A percentile compares a stretch with the other conserved stretches of the same genome.
Conservation (phyloP, 2,797 vertebrate species). For the Myripristis jacobus region DNA sequence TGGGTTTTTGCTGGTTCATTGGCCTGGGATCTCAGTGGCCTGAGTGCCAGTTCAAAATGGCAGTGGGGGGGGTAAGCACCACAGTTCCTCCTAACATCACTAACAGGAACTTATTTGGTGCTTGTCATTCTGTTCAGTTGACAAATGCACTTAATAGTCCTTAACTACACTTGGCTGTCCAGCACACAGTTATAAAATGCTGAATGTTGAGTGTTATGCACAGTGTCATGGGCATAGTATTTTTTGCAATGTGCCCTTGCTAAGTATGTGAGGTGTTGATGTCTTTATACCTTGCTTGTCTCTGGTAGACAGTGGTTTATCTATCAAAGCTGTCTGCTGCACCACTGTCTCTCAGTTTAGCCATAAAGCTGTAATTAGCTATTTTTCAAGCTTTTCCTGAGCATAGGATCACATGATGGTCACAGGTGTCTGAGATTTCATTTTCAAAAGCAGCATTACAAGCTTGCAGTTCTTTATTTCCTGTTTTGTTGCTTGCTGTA, state of each 20-base stretch:
- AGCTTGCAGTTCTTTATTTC: too few relatives aligned
- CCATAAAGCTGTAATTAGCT: too few relatives aligned
- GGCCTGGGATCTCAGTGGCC: constrained; percentile 42
- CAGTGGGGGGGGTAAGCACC: background rate
- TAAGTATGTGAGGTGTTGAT: constrained; percentile 54
- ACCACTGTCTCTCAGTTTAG: too few relatives aligned
- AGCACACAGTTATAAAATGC: constrained; percentile 28
- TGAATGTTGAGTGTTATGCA: constrained; percentile 29
- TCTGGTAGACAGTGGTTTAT: too few relatives aligned
- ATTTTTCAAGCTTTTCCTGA: too few relatives aligned
- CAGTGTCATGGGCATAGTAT: constrained; percentile 23
- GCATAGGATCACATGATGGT: too few relatives aligned
- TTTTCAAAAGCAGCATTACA: too few relatives aligned
- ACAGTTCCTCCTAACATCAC: background rate
- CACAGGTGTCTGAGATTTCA: too few relatives aligned
- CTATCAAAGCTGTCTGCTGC: too few relatives aligned
- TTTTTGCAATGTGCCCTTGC: constrained; percentile 34
- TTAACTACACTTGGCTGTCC: background rate
- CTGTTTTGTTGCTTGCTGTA: background rate
- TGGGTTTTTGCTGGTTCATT: constrained; percentile 66
- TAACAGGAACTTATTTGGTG: background rate
- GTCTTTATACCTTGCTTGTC: background rate
- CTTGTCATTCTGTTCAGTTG: background rate
- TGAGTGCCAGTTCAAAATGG: constrained; percentile 31
- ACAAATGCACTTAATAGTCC: background rate